Evolutionary conservation across 2,113 vertebrate genomes (phyloP).

Genomic region (Sinocyclocheilus rhinocerous): DNA sequence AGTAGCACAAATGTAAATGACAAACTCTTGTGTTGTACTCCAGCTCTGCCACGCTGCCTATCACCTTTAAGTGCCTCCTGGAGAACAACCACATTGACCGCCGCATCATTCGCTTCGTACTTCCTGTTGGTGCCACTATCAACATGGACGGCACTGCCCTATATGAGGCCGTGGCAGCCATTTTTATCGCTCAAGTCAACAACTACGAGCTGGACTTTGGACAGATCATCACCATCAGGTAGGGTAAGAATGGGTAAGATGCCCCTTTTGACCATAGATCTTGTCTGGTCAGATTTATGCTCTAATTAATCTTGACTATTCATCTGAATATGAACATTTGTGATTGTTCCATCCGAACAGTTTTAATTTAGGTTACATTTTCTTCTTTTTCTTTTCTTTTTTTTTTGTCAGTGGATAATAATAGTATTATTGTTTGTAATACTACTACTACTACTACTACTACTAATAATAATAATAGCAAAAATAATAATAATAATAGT

Average conservation of each 20-base stretch:
- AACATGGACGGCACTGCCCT: constrained; percentile 90
- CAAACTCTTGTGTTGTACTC: background rate
- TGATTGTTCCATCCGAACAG: background rate
- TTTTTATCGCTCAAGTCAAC: constrained; percentile 91
- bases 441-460: no score
- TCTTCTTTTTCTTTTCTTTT: no score
- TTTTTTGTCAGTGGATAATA: no score
- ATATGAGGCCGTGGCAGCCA: constrained; percentile 87
- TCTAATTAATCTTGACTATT: background rate
- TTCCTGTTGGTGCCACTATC: constrained; percentile 89
- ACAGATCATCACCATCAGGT: constrained; percentile 91
- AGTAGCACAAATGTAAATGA: constrained; percentile 67
- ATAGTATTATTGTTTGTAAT: no score
- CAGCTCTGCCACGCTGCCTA: constrained; percentile 89
- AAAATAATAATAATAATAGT: no score
- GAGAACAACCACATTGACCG: constrained; percentile 90
- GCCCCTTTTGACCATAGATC: background rate
- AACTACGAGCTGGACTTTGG: constrained; percentile 89
- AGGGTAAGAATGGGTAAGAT: background rate
- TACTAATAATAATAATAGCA: no score
- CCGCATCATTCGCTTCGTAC: constrained; percentile 85
- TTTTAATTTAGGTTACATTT: background rate
- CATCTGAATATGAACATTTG: background rate
- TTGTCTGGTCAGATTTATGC: background rate
- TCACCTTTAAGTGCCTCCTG: constrained; percentile 92